Conservation (phyloP, 2,797 vertebrate genomes). For the Cyprinodon diabolis region DNA sequence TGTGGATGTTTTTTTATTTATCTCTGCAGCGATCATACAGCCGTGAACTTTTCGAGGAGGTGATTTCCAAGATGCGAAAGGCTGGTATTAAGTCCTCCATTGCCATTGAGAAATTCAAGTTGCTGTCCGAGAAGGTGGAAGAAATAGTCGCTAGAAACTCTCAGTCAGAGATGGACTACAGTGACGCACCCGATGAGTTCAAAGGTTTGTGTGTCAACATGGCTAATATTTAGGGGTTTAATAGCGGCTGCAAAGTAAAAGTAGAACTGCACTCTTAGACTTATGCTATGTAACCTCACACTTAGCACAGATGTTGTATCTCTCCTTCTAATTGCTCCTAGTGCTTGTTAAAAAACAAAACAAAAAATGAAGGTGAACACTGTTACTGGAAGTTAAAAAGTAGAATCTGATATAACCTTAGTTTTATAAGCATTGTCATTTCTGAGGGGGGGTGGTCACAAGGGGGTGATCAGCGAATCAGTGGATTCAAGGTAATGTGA, state of each 20-base stretch:
- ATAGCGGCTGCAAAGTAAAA: neutral
- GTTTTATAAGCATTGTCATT: neutral
- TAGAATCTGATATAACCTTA: too few relatives aligned
- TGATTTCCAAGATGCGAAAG: constrained; percentile 98
- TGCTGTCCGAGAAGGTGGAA: constrained; percentile 95
- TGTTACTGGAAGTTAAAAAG: too few relatives aligned
- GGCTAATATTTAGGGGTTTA: neutral
- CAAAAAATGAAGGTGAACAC: too few relatives aligned
- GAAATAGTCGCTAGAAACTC: constrained; percentile 98
- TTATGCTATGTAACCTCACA: neutral
- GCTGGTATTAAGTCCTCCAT: constrained; percentile 99
- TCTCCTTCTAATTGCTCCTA: too few relatives aligned
- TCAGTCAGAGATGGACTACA: constrained; percentile 98
- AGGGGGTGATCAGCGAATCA: neutral
- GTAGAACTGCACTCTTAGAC: neutral
- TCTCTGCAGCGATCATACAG: constrained; percentile 92
- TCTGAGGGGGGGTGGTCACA: neutral
- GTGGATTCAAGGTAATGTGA: neutral
- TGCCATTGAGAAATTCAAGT: constrained; percentile 98
- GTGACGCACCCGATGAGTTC: constrained; percentile 97
- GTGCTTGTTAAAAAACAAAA: too few relatives aligned
- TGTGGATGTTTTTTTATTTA: neutral
- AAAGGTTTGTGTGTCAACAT: constrained; percentile 80
- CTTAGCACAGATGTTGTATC: neutral
- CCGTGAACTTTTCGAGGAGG: constrained; percentile 97